Evolutionary conservation across 2,113 vertebrate genomes (phyloP).

Genomic region (Callipepla squamata): DNA sequence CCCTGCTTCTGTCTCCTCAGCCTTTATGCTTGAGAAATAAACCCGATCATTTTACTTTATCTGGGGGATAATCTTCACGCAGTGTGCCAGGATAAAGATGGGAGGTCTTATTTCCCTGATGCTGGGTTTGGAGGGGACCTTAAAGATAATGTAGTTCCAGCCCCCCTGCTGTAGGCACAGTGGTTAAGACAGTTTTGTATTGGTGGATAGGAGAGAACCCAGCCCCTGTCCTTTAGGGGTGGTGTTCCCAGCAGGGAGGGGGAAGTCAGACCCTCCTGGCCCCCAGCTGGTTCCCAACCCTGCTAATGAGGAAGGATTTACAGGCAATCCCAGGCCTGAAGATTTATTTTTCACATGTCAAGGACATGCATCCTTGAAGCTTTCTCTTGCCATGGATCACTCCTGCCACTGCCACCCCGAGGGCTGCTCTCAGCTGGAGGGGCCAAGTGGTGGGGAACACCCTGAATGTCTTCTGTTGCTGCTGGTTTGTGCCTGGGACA

Average conservation of each 20-base stretch:
- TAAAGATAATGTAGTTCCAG: too few species aligned
- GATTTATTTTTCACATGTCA: constrained; percentile 52
- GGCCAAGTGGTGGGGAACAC: background rate
- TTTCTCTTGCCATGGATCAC: background rate
- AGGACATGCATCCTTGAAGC: constrained; percentile 52
- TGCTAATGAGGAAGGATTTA: constrained; percentile 31
- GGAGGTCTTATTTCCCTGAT: constrained; percentile 16
- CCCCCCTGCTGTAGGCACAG: too few species aligned
- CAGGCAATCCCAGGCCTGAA: background rate
- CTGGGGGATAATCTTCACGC: constrained; percentile 6
- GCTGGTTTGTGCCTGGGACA: background rate
- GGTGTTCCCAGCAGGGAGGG: background rate
- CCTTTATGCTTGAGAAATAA: constrained; percentile 2
- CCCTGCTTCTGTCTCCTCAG: constrained; percentile 3
- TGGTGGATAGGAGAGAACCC: background rate
- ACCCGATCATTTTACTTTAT: constrained; percentile 53
- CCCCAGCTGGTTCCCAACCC: background rate
- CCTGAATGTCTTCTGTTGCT: background rate
- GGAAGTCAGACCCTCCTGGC: background rate
- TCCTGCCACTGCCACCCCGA: background rate
- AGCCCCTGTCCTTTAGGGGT: fast-evolving
- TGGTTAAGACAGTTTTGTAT: background rate
- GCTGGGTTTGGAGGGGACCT: background rate
- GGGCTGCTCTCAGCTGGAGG: background rate
- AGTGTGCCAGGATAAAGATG: constrained; percentile 16